phyloP scores from a whole-genome alignment of 1,140 invertebrate genomes.

The Drosophila bifasciata region DNA sequence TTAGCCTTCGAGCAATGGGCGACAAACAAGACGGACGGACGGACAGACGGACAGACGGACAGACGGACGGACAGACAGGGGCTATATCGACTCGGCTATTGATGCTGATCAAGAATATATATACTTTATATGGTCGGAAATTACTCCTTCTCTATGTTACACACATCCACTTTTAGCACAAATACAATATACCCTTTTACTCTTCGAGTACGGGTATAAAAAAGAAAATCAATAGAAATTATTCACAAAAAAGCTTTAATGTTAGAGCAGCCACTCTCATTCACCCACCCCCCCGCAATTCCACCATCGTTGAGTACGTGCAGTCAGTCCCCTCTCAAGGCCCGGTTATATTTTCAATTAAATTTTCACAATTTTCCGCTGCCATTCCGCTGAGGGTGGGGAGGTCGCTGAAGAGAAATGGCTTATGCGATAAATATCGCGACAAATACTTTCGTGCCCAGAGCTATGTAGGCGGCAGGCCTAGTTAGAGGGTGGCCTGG shows the following conservation, averaged over 20 bases:
- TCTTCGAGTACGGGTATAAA: too few relatives aligned
- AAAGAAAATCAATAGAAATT: slow-evolving; percentile 1
- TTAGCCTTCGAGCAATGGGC: too few relatives aligned
- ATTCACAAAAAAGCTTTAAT: slow-evolving; percentile 56
- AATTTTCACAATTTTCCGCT: slow-evolving; percentile 79
- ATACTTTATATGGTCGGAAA: too few relatives aligned
- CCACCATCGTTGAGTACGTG: slow-evolving; percentile 27
- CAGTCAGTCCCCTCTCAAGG: slow-evolving; percentile 1
- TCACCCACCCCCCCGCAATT: neutral
- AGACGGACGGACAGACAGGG: too few relatives aligned
- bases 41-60: too few relatives aligned
- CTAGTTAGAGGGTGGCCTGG: slow-evolving; percentile 16
- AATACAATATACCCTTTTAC: too few relatives aligned
- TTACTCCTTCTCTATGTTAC: too few relatives aligned
- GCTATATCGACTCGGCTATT: too few relatives aligned
- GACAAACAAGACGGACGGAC: too few relatives aligned
- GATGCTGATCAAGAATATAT: too few relatives aligned
- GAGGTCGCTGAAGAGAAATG: slow-evolving; percentile 52
- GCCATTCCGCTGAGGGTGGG: neutral
- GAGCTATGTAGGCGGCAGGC: slow-evolving; percentile 31
- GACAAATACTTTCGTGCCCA: slow-evolving; percentile 72
- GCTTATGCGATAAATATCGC: slow-evolving; percentile 79
- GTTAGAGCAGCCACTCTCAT: slow-evolving; percentile 58
- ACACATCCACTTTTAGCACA: too few relatives aligned
- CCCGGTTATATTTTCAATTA: slow-evolving; percentile 70